A percentile compares a stretch with the other conserved stretches of the same genome.
Evolutionary conservation across 2,888 invertebrate genomes (phyloP).

Genomic region (Drosophila dives): DNA sequence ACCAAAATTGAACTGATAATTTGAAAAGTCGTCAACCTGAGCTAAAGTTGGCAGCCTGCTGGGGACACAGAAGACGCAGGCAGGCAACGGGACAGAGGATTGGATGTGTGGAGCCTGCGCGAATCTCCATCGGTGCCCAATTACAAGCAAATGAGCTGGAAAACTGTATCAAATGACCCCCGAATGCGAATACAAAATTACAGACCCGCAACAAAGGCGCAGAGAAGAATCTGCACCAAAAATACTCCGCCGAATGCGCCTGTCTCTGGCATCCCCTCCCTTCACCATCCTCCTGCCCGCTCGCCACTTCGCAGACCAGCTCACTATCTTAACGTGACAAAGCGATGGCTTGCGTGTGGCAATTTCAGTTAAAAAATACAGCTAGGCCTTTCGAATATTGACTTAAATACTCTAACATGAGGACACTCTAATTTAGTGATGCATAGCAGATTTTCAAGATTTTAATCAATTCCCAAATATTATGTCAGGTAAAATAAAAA

Average conservation of each 20-base stretch:
- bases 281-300: no score
- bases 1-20: constrained; percentile 75
- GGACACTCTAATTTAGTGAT: neutral
- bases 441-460: neutral
- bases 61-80: constrained; percentile 17
- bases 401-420: constrained; percentile 45
- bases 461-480: neutral
- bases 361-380: constrained; percentile 82
- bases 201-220: constrained; percentile 52
- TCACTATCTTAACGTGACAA: constrained; percentile 76
- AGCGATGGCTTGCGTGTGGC: constrained; percentile 85
- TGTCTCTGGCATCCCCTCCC: neutral
- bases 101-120: constrained; percentile 66
- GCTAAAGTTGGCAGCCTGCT: constrained; percentile 50
- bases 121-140: constrained; percentile 82
- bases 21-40: constrained; percentile 80
- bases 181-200: constrained; percentile 78
- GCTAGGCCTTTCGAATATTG: constrained; percentile 8
- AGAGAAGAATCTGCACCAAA: constrained; percentile 58
- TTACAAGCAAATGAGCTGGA: constrained; percentile 85
- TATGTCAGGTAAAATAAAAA: neutral
- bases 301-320: neutral
- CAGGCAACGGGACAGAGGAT: constrained; percentile 43
- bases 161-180: constrained; percentile 85
- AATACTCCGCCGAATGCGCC: constrained; percentile 36